Evolutionary conservation across 1,140 invertebrate species (phyloP), one percentile per base, ranked within the genome.

Genomic region (Penaeus japonicus): DNA sequence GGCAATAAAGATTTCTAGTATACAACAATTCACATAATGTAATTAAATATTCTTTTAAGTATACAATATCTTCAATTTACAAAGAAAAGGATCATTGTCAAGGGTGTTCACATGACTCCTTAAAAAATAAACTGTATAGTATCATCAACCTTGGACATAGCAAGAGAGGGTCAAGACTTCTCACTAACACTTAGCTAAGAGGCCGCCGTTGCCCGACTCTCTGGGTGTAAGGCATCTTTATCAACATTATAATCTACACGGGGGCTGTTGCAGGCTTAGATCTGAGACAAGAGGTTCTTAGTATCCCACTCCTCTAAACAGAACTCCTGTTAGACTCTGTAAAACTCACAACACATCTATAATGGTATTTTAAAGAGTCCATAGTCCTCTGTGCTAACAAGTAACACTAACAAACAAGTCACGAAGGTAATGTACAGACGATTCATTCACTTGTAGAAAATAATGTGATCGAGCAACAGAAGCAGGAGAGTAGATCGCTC

Each of bases 1-100:
- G 70, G 85, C 85, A 86, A 86, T 86, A 86, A 86, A 86, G 85
- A 86, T 87, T 89, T 89, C 75, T 89, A 89, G 87, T 89, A 78
- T 89, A 83, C 77, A 89, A 89, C 87, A 89, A 78, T 79, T 87
- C 24, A 62, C 73, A 84, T 89, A 85, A 88, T 83, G 54, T 88
- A 88, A 89, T 89, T 84, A 89, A 89, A 89, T 89, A 89, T 85
- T 70, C 79, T 89, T 89, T 89, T 89, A 89, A 85, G 87, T 89
- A 89, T 89, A 89, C 87, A 89, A 89, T 89, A 89, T 89, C 75
- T 85, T 89, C 62, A 79, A 80, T 85, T 89, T 89, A 89, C 83
- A 89, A 89, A 89, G 87, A 89, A 73, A 89, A 89, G 87, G 83
- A 84, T 80, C 85, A 87, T 30, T 89, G 57, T 70, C 77, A 77